Evolutionary conservation across 1,140 invertebrate genomes (phyloP).

Genomic region (Anastatus disparis): DNA sequence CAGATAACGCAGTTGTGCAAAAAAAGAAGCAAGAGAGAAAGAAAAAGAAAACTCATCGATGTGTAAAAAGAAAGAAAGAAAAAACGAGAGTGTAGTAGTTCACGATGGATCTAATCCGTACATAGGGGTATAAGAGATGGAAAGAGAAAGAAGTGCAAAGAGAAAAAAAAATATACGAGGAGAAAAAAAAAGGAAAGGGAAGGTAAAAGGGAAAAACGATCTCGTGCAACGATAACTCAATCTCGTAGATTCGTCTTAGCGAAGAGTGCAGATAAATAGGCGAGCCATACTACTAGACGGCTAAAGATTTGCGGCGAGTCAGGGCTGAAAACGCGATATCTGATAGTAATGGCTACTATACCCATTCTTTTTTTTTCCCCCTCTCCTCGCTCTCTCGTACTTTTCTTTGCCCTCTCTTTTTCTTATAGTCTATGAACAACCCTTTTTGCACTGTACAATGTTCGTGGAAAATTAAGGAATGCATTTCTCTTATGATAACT

Average conservation of each 20-base stretch:
- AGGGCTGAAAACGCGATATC: conserved; percentile 47
- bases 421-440: too few relatives aligned
- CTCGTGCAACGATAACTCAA: conserved; percentile 50
- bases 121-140: conserved; percentile 60
- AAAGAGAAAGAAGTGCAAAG: too few relatives aligned
- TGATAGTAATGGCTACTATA: conserved; percentile 46
- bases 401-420: not conserved
- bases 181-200: too few relatives aligned
- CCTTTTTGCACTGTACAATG: too few relatives aligned
- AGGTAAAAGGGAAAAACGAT: conserved; percentile 48
- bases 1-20: too few relatives aligned
- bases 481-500: too few relatives aligned
- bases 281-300: conserved; percentile 48
- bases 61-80: not conserved
- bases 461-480: too few relatives aligned
- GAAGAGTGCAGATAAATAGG: conserved; percentile 55
- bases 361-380: not conserved
- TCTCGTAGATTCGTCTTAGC: conserved; percentile 56
- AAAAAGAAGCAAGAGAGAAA: too few relatives aligned
- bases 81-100: not conserved
- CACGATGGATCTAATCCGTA: conserved; percentile 46
- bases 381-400: not conserved
- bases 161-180: too few relatives aligned
- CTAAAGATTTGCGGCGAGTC: conserved; percentile 53
- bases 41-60: not conserved